These are phyloP conservation scores for Thelaira solivaga DNA, from an alignment of 2,888 invertebrate genomes.

Conservation along the genomic window DNA sequence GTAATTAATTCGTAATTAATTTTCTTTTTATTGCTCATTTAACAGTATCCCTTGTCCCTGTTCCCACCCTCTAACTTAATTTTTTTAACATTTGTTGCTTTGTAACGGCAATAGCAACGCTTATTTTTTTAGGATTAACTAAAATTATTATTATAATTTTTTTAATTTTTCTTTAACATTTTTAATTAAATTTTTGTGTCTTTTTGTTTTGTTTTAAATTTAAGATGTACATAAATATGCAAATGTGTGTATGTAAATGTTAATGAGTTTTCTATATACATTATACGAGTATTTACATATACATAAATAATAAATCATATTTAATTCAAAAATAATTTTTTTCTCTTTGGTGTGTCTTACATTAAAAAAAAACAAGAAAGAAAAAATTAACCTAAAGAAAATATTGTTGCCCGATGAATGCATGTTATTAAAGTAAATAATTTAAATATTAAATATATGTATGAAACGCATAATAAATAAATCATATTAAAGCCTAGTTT, in stretches of 20 bases:
- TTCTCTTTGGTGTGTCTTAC: constrained; percentile 52
- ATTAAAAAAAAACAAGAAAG: constrained; percentile 22
- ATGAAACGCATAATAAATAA: constrained; percentile 4
- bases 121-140: constrained; percentile 29
- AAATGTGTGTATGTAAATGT: constrained; percentile 57
- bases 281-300: too few relatives aligned
- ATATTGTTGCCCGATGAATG: constrained; percentile 64
- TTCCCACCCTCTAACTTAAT: neutral
- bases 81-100: constrained; percentile 11
- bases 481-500: constrained; percentile 31
- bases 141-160: constrained; percentile 9
- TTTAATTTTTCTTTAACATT: constrained; percentile 18
- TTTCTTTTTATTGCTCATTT: constrained; percentile 1
- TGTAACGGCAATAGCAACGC: constrained; percentile 13
- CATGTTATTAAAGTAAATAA: constrained; percentile 47
- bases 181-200: too few relatives aligned
- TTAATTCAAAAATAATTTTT: neutral
- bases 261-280: constrained; percentile 46
- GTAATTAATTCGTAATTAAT: constrained; percentile 46
- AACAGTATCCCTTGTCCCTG: constrained; percentile 25
- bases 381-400: constrained; percentile 24
- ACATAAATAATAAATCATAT: too few relatives aligned
- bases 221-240: constrained; percentile 45
- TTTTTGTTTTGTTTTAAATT: constrained; percentile 15
- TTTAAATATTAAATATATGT: constrained; percentile 6